phyloP scores from a whole-genome alignment of 2,797 vertebrate species.

The Craterocephalus amniculus region DNA sequence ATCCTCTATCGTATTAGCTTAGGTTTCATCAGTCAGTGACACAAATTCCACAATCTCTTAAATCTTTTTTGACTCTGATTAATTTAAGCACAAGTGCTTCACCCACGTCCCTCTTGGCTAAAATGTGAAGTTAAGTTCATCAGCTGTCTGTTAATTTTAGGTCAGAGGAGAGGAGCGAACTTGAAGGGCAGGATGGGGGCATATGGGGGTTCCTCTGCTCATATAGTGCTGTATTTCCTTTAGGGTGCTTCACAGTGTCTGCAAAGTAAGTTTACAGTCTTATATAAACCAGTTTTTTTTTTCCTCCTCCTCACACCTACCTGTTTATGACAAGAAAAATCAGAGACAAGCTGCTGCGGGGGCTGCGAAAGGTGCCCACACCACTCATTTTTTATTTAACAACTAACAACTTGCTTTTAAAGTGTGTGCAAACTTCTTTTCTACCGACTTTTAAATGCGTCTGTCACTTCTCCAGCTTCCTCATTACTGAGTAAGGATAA shows the following conservation, averaged over 20 bases:
- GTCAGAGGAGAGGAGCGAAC: slow-evolving; percentile 36
- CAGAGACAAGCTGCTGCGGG: slow-evolving; percentile 63
- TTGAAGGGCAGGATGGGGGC: slow-evolving; percentile 20
- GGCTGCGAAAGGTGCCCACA: slow-evolving; percentile 63
- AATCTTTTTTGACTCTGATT: slow-evolving; percentile 77
- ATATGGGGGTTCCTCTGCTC: slow-evolving; percentile 25
- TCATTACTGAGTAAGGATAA: slow-evolving; percentile 67
- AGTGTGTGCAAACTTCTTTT: slow-evolving; percentile 58
- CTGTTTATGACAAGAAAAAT: slow-evolving; percentile 77
- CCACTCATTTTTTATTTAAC: slow-evolving; percentile 78
- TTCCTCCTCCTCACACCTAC: slow-evolving; percentile 58
- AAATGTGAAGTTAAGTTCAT: slow-evolving; percentile 81
- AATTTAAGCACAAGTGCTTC: slow-evolving; percentile 73
- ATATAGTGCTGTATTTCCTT: slow-evolving; percentile 20
- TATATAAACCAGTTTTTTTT: slow-evolving; percentile 56
- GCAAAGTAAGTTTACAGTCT: slow-evolving; percentile 45
- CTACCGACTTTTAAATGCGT: slow-evolving; percentile 67
- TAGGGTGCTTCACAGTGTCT: slow-evolving; percentile 38
- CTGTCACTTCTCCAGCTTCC: slow-evolving; percentile 62
- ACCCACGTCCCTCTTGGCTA: slow-evolving; percentile 66
- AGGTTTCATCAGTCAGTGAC: slow-evolving; percentile 78
- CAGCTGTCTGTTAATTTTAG: slow-evolving; percentile 77
- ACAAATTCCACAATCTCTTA: slow-evolving; percentile 79
- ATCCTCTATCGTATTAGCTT: slow-evolving; percentile 71
- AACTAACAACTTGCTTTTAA: slow-evolving; percentile 67